These are phyloP conservation scores for Xylophagus ater DNA, from an alignment of 2,888 invertebrate genomes.

Conservation along the genomic window DNA sequence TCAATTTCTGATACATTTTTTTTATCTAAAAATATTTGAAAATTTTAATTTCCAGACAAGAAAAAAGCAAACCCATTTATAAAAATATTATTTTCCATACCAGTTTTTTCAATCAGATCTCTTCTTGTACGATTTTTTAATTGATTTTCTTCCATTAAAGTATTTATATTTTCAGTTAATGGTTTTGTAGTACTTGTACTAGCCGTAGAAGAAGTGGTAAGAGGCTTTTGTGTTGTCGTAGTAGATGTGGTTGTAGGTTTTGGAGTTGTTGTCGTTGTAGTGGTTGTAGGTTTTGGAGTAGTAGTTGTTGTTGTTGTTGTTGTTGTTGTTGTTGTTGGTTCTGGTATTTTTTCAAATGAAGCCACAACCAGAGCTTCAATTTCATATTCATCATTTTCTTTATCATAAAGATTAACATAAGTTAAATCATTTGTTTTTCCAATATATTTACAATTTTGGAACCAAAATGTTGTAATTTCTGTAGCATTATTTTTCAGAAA, in stretches of 20 bases:
- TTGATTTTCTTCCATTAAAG: background rate
- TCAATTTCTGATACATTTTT: too few relatives aligned
- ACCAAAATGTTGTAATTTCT: slow-evolving; percentile 60
- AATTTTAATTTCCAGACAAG: too few relatives aligned
- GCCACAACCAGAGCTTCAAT: slow-evolving; percentile 62
- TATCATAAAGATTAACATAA: slow-evolving; percentile 52
- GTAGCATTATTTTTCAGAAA: slow-evolving; percentile 47
- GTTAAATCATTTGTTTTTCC: slow-evolving; percentile 51
- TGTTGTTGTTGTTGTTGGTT: slow-evolving; percentile 32
- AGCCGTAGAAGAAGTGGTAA: slow-evolving; percentile 40
- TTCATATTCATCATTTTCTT: slow-evolving; percentile 47
- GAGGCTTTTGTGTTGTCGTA: slow-evolving; percentile 41
- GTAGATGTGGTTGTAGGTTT: slow-evolving; percentile 41
- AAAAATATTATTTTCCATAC: too few relatives aligned
- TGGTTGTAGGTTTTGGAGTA: slow-evolving; percentile 41
- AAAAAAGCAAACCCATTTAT: too few relatives aligned
- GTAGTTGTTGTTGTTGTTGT: slow-evolving; percentile 44
- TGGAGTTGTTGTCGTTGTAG: slow-evolving; percentile 35
- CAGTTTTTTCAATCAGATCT: background rate
- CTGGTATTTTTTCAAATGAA: slow-evolving; percentile 49
- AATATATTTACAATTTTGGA: slow-evolving; percentile 61
- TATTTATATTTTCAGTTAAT: slow-evolving; percentile 23
- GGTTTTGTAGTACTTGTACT: slow-evolving; percentile 30
- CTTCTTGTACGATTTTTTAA: too few relatives aligned
- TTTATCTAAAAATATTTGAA: too few relatives aligned